Evolutionary conservation across 2,888 invertebrate genomes (phyloP).

Genomic region (Mythimna loreyi): DNA sequence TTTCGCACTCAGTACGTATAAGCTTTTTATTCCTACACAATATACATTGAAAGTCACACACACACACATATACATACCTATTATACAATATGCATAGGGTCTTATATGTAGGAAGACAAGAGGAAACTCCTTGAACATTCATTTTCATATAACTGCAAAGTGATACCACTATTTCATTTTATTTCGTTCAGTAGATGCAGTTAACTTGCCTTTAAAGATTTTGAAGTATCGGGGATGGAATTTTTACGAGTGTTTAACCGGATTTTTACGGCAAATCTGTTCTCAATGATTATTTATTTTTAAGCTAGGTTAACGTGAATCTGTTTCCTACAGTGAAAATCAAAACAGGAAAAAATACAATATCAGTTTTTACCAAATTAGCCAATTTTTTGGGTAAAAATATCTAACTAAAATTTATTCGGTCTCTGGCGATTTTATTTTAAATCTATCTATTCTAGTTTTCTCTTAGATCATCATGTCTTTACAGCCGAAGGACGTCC

Average conservation of each 20-base stretch:
- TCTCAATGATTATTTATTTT: not conserved
- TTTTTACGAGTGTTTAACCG: too few species aligned
- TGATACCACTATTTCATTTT: slow-evolving; percentile 14
- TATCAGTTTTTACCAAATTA: not conserved
- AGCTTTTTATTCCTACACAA: slow-evolving; percentile 27
- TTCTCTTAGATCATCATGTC: too few species aligned
- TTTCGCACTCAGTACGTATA: slow-evolving; percentile 28
- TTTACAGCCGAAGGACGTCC: too few species aligned
- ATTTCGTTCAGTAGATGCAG: not conserved
- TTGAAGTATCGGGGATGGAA: not conserved
- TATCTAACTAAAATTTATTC: not conserved
- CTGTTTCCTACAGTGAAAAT: not conserved
- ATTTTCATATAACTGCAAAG: slow-evolving; percentile 18
- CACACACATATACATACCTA: not conserved
- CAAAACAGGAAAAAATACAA: not conserved
- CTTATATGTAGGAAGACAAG: not conserved
- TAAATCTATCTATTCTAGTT: too few species aligned
- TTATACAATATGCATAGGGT: not conserved
- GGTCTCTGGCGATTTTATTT: too few species aligned
- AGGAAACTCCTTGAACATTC: slow-evolving; percentile 21
- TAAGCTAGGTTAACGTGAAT: not conserved
- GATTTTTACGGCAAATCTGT: not conserved
- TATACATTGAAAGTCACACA: slow-evolving; percentile 25
- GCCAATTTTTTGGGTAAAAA: too few species aligned
- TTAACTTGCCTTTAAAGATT: slow-evolving; percentile 7